Percentiles rank a stretch among this genome's conserved stretches.
These are phyloP conservation scores for Drosophila aldrichi DNA, from an alignment of 2,888 invertebrate species.

Conservation along the genomic window DNA sequence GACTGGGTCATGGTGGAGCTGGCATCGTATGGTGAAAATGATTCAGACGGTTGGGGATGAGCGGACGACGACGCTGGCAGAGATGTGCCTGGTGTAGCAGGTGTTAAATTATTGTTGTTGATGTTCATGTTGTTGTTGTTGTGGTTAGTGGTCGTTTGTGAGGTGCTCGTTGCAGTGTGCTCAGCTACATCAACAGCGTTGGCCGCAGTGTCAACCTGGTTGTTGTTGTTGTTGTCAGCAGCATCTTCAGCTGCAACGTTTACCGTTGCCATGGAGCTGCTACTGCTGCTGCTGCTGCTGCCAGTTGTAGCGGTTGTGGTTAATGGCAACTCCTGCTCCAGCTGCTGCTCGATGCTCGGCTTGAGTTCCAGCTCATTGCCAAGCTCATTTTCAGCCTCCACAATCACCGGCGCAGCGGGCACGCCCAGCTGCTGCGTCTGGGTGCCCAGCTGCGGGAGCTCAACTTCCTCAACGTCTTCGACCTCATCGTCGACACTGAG, in stretches of 20 bases:
- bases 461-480: constrained; percentile 64
- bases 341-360: constrained; percentile 8
- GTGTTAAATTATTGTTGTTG: constrained; percentile 44
- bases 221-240: constrained; percentile 36
- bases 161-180: constrained; percentile 60
- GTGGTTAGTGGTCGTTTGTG: constrained; percentile 61
- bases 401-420: constrained; percentile 56
- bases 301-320: constrained; percentile 39
- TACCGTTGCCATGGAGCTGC: constrained; percentile 42
- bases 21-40: constrained; percentile 53
- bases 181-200: constrained; percentile 59
- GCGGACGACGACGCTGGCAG: constrained; percentile 26
- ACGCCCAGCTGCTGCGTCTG: constrained; percentile 39
- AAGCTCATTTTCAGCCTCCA: constrained; percentile 50
- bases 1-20: constrained; percentile 48
- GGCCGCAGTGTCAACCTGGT: constrained; percentile 54
- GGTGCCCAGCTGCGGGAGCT: constrained; percentile 40
- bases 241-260: constrained; percentile 48
- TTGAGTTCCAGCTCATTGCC: constrained; percentile 47
- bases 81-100: constrained; percentile 46
- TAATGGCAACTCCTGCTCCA: constrained; percentile 18
- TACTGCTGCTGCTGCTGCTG: constrained; percentile 12
- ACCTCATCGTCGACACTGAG: constrained; percentile 63
- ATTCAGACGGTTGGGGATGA: constrained; percentile 35
- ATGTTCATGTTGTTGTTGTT: constrained; percentile 36